Evolutionary conservation across 2,797 vertebrate genomes (phyloP).

Genomic region (Gymnothorax javanicus): DNA sequence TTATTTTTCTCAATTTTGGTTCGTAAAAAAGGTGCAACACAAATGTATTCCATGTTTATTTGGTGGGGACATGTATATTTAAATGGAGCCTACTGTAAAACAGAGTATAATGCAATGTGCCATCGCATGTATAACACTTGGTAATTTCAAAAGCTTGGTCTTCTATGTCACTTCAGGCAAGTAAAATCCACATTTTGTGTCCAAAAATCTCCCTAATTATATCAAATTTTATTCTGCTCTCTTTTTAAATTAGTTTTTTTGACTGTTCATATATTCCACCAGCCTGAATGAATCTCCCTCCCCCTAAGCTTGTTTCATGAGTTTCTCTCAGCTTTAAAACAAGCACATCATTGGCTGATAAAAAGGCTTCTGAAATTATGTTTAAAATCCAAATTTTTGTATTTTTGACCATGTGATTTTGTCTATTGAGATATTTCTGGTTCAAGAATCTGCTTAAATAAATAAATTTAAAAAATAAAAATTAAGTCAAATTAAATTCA

Average conservation of each 20-base stretch:
- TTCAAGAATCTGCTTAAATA: neutral
- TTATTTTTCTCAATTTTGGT: neutral
- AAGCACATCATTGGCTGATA: neutral
- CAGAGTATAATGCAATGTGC: no score
- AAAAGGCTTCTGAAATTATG: neutral
- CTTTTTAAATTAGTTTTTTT: neutral
- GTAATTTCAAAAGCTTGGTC: no score
- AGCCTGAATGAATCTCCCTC: neutral
- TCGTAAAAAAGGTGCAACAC: neutral
- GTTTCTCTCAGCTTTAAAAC: neutral
- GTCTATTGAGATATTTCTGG: neutral
- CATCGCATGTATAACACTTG: no score
- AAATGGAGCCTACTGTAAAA: no score
- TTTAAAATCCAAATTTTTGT: neutral
- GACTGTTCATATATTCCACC: neutral
- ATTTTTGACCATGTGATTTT: neutral
- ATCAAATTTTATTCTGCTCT: neutral
- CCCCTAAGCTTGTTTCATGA: neutral
- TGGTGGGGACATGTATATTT: no score
- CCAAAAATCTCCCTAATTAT: neutral
- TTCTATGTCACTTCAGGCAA: neutral
- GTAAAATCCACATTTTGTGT: neutral
- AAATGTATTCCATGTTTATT: no score
- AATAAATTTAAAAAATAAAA: no score
- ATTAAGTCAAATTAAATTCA: neutral